phyloP scores from a whole-genome alignment of 2,113 vertebrate genomes.

The Pterocles gutturalis region DNA sequence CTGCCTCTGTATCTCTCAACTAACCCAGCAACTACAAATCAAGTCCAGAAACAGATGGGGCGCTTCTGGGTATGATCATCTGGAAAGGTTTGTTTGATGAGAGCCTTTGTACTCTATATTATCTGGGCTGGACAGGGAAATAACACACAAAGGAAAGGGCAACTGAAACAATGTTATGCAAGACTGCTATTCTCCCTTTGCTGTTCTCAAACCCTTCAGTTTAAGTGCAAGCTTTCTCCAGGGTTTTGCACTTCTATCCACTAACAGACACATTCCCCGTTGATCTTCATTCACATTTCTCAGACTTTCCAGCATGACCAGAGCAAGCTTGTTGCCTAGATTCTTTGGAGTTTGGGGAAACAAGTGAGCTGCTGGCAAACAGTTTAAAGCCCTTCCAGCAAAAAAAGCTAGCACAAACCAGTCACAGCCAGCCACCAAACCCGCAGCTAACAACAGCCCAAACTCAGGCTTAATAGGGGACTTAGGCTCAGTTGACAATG shows the following conservation, averaged over 20 bases:
- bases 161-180: neutral
- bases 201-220: neutral
- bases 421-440: neutral
- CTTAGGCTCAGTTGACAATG: neutral
- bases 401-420: neutral
- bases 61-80: neutral
- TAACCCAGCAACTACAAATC: neutral
- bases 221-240: neutral
- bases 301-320: neutral
- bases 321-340: neutral
- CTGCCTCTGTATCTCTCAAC: neutral
- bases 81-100: neutral
- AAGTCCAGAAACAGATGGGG: neutral
- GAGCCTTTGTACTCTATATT: neutral
- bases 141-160: neutral
- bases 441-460: neutral
- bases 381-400: neutral
- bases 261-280: neutral
- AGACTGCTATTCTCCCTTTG: neutral
- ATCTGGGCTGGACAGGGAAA: neutral
- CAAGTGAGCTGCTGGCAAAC: neutral
- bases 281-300: neutral
- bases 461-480: fast-evolving
- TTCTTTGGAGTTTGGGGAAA: neutral
- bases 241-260: neutral